Base-by-base conservation (phyloP, 1,140 invertebrate species). In the Atopsyche davidsoni region DNA sequence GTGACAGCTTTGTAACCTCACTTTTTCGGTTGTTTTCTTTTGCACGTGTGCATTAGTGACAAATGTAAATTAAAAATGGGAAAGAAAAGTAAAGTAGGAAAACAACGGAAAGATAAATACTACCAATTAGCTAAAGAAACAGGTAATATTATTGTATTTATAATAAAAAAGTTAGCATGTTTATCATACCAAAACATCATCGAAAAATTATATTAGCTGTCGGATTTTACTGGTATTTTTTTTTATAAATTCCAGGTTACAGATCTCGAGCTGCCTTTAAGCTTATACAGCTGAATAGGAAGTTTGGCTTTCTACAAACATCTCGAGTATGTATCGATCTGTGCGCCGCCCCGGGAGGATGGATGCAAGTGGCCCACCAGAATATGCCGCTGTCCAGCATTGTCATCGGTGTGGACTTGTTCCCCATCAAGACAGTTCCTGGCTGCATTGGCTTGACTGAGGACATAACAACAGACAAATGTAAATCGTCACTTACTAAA, bases 351-450 rank as follows among this genome's bases (percentile, higher is more conserved):
- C 97, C 97, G 4, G 97, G 97, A 67, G 96, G 97, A 62, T 99
- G 97, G 97, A 92, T 99, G 82, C 97, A 99, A 76, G 96, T 99
- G n/a, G 96, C 95, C 32, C 85, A 89, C 62, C 86, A 98, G 66
- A 93, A 96, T 68, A 98, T 98, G 91, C 96, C 96, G 0, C 80
- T 98, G 0, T 97, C 95, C 0, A 96, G 92, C 64, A 75, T 98
- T 32, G 89, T 98, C 3, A 78, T 99, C 44, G 92, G 93, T 53
- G 85, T 99, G 18, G 97, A 99, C 81, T 79, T 99, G 58, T 96
- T 87, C 58, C 92, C 96, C 0, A 99, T 99, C 41, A 93, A 90
- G 64, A 79, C 89, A 2, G 86, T 99, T 46, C 82, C 86, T 1
- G 93, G 93, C 24, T 94, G 92, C 60, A 92, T 95, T 25, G 82